Evolutionary conservation across 2,797 vertebrate genomes (phyloP), one percentile per base, ranked within the genome.

Genomic region (Rhyacichthys aspro): DNA sequence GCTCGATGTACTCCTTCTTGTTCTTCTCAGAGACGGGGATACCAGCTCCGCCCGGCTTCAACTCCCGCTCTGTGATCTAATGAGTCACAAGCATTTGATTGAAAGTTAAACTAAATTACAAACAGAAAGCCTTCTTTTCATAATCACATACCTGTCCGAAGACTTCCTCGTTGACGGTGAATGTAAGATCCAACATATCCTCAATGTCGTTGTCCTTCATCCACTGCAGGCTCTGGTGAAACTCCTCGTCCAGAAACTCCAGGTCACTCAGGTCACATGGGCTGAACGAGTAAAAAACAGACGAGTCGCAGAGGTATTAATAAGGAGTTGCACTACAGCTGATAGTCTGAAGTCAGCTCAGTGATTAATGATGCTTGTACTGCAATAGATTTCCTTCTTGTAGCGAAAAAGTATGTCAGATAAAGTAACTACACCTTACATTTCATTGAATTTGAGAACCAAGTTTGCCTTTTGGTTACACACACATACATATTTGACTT

Each of bases 131-230:
- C 23, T 28, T 28, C 3, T 23, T 28, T 28, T 28, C 23, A 12
- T 38, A 38, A 11, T 1, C 37, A 38, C 59, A 11, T 0, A 86
- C 96, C 95, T 98, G 96, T 68, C 96, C 96, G 66, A 98, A 98
- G 55, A 98, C 96, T 83, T 98, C 96, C 81, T 98, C 96, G 0
- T 98, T 98, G 81, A 98, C 96, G 7, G 96, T 98, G 85, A 98
- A 98, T 0, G 96, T 97, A 77, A 98, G 95, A 78, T 98, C 96
- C 70, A 98, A 86, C 84, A 96, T 96, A 88, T 98, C 95, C 0
- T 96, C 95, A 55, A 98, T 98, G 72, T 98, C 96, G 5, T 98
- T 98, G 88, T 98, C 96, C 80, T 98, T 98, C 94, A 97, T 98
- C 96, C 96, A 98, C 84, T 98, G 96, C 9, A 98, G 91, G 61